Evolutionary conservation across 2,113 vertebrate genomes (phyloP).

Genomic region (Plotosus lineatus): DNA sequence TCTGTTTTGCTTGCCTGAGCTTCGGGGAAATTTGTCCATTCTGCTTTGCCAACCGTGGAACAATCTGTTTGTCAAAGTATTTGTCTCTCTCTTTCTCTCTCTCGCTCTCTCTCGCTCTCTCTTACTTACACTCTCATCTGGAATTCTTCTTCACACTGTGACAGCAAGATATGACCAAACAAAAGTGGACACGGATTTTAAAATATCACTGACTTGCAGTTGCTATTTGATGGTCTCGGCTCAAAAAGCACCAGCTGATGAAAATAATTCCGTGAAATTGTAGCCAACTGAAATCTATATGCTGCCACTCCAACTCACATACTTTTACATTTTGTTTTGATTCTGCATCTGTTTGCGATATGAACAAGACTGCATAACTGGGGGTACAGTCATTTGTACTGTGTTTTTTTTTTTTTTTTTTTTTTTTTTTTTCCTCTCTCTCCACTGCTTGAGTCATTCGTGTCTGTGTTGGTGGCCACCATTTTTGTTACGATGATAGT

Average conservation of each 20-base stretch:
- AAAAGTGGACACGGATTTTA: conserved; percentile 24
- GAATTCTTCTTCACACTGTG: conserved; percentile 8
- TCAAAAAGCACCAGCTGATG: neutral
- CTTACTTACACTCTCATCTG: neutral
- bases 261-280: neutral
- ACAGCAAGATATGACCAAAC: conserved; percentile 12
- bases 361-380: too few species aligned
- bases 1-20: conserved; percentile 4
- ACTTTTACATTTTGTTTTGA: too few species aligned
- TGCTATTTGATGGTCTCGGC: conserved; percentile 12
- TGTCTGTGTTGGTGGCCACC: too few species aligned
- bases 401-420: too few species aligned
- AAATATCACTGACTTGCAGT: conserved; percentile 11
- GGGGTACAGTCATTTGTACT: too few species aligned
- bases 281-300: neutral
- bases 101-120: neutral
- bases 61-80: neutral
- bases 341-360: too few species aligned
- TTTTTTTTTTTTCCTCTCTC: too few species aligned
- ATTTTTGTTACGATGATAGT: too few species aligned
- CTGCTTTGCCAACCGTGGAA: neutral
- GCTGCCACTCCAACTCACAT: neutral
- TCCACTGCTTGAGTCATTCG: too few species aligned
- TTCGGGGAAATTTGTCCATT: neutral
- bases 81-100: neutral